Base-by-base conservation (phyloP, 2,113 vertebrate genomes). In the Smithornis capensis region DNA sequence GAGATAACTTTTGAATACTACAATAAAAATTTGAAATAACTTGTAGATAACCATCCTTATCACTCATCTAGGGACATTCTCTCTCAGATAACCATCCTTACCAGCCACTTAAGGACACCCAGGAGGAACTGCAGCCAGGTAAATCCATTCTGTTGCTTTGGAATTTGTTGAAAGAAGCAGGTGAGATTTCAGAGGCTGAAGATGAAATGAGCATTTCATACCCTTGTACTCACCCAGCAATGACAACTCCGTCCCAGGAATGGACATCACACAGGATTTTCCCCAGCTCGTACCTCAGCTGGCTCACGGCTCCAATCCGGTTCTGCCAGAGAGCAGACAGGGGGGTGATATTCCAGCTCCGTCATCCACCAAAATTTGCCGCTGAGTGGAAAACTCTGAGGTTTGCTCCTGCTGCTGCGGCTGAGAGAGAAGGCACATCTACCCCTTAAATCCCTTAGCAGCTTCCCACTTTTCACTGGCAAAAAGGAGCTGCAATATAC, bases 191-290 rank as follows among this genome's bases (percentile, higher is more conserved):
- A 49, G 27, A 8, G 22, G 24, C 28, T 2, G 9, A 44, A 62
- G 50, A 22, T 2, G 18, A 53, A 55, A 28, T 1, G 23, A 42
- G 45, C n/a, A 7, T 7, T 15, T 40, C 7, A 2, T 40, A 29
- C 50, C 16, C 8, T 25, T 19, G 10, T 37, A 96, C 98, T 99
- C 97, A 99, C 99, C 99, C 99, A 29, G 99, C 98, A 68, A 99
- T 83, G 67, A 99, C 98, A 12, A 98, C 98, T 47, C 97, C 97
- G 37, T 98, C 98, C 6, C 98, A 98, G 75, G 98, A 98, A 93
- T 98, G 98, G n/a, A 99, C 99, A 11, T 99, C 98, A 90, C 98
- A 99, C 8, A 99, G 90, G 33, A 99, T 96, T 16, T 98, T 99
- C 1, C 99, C 99, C 35, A 99, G 96, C 84, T 99, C 97, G 2